Evolutionary conservation across 2,113 vertebrate genomes (phyloP).

Genomic region (Seriola quinqueradiata): DNA sequence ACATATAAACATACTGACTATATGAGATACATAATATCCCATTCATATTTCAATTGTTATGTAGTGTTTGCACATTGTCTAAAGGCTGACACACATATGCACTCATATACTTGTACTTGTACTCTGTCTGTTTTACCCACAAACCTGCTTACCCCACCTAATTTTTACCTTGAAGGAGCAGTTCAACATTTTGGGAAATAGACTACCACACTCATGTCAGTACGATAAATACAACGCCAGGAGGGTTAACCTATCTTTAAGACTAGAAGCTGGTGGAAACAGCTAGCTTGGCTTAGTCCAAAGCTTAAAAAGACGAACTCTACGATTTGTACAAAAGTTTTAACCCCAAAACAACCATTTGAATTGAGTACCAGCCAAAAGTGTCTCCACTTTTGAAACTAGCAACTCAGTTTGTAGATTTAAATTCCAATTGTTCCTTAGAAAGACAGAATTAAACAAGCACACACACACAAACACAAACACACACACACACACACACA

Average conservation of each 20-base stretch:
- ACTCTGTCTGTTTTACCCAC: neutral
- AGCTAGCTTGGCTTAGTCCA: neutral
- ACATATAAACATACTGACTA: neutral
- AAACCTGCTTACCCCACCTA: neutral
- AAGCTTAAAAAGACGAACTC: neutral
- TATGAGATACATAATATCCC: neutral
- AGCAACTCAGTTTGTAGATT: neutral
- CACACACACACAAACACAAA: neutral
- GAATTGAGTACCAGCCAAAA: neutral
- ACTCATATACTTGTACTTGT: neutral
- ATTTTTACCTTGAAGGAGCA: neutral
- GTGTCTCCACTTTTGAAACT: neutral
- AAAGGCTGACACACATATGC: neutral
- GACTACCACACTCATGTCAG: neutral
- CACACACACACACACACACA: slow-evolving; percentile 3
- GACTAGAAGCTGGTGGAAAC: neutral
- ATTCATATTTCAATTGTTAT: neutral
- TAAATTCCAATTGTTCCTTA: neutral
- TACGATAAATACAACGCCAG: neutral
- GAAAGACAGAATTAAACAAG: neutral
- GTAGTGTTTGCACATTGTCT: neutral
- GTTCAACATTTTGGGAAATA: neutral
- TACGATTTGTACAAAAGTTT: neutral
- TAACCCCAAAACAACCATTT: neutral
- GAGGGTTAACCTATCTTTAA: neutral